Evolutionary conservation across 2,888 invertebrate species (phyloP), one percentile per base, ranked within the genome.

Genomic region (Hypena proboscidalis): DNA sequence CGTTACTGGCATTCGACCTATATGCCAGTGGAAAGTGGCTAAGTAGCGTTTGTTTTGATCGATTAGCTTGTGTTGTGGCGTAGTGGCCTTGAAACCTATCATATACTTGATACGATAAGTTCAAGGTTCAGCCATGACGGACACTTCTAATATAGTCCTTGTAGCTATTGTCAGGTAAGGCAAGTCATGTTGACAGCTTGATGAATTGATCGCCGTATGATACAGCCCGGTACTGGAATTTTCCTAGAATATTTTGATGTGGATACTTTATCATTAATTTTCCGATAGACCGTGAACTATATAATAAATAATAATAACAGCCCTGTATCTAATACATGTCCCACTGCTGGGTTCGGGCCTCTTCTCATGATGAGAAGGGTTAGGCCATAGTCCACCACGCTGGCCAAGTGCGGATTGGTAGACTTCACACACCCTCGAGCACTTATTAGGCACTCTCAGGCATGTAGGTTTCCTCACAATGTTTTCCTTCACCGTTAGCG

Each of bases 91-190:
- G 70, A 53, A 41, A 45, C 38, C 52, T 62, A 59, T 50, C 56
- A 61, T 61, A 53, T 68, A 62, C 57, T 58, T 50, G 50, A 58
- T 68, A 65, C 74, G 67, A 76, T 74, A 77, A 79, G 77, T 74
- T 81, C 79, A 81, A 70, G 78, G 81, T 63, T 70, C 46, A 27
- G 21, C 34, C 17, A 20, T 63, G 58, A 63, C 61, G 61, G 57
- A 60, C 52, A 44, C 30, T 52, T 55, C 36, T 45, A 31, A 31
- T 39, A 26, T 21, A 30, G 38, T 29, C 30, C 36, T 67, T 43
- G 30, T 41, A 46, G 41, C 20, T 27, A 31, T 50, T 42, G 31
- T 34, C 25, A 23, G 42, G 42, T 40, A 40, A 26, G 52, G 41
- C 42, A 31, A 52, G 36, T 52, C 58, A 61, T 22, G 32, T 46